Base-by-base conservation (phyloP, 2,113 vertebrate genomes). In the Gymnocephalus cernua region DNA sequence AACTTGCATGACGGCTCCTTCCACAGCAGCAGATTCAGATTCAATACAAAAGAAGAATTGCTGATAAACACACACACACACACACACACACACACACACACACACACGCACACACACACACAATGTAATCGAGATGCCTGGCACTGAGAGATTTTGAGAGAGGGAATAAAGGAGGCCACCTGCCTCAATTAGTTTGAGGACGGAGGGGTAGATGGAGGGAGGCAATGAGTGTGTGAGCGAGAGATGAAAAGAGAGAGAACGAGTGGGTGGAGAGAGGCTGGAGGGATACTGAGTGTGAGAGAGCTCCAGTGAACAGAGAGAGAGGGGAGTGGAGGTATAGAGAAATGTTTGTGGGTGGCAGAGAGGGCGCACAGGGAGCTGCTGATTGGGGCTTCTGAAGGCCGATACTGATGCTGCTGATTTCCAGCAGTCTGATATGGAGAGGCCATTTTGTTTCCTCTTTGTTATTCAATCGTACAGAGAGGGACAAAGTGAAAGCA, bases 181-280 rank as follows among this genome's bases (percentile, higher is more conserved):
- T 91, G 91, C 88, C 80, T 91, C 88, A 86, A 86, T 91, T 93
- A 93, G 82, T 85, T 74, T 85, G 87, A 85, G 79, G 87, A 85
- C 21, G 27, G 76, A 66, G 75, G 77, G 79, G 74, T 75, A 69
- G 76, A 74, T 83, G 27, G 64, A 81, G 47, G 58, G 56, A 87
- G 64, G 83, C 80, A 51, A 67, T 77, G 83, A 86, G 59, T 85
- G 79, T 80, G 50, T 19, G 41, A 74, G 61, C 23, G 70, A 78
- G 69, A 74, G 71, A 84, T 83, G 75, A 84, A 84, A 81, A 76
- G 53, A 79, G 74, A 81, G 70, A 48, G 47, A 53, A 53, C 53
- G 76, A 74, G 74, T 85, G 72, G 79, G 70, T 51, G 68, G 65
- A 79, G 38, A 65, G 79, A 80, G 53, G 79, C 65, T 82, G 51